Base-by-base conservation (phyloP, 53 echinoderm and acorn worm genomes). In the Holothuria scabra region DNA sequence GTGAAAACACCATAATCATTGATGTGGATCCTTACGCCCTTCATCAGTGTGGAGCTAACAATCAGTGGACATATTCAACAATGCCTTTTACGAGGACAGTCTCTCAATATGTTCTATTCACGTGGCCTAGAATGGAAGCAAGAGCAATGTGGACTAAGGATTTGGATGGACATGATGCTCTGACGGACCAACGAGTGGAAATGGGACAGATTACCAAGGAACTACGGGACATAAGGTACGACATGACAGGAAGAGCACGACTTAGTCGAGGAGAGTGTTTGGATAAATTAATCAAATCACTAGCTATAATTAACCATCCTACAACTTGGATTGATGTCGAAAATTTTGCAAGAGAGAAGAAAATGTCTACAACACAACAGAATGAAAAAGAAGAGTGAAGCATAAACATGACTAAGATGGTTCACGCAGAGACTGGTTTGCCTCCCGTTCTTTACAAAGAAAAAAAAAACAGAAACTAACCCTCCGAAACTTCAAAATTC, bases 51-150 rank as follows among this genome's bases (percentile, higher is more conserved):
- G 72, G 72, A 23, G 44, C 26, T 48, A 48, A 48, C 11, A 72
- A 72, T 38, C 72, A 72, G 46, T 72, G 72, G 72, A 72, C 72
- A 8, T 72, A 72, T 28, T 44, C 72, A 20, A 72, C 72, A 8
- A 72, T 72, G 72, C 72, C 72, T 12, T 72, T 72, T 21, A 72
- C 72, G 5, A 72, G 72, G 72, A 72, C 72, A 23, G 72, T 72
- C 25, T 72, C 72, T 46, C 72, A 72, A 21, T 72, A 72, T 48
- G 72, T 72, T 11, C 46, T 72, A 22, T 72, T 72, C 46, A 72
- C 72, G n/a, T 72, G 72, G 72, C 72, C 72, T 44, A 72, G 48
- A n/a, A 48, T 46, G 44, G 72, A 72, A 44, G 72, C 72, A 24
- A 46, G 23, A 0, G 24, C 12, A 1, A 23, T 72, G 46, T 72